phyloP scores from a whole-genome alignment of 2,113 vertebrate genomes.

The Hystrix brachyura region DNA sequence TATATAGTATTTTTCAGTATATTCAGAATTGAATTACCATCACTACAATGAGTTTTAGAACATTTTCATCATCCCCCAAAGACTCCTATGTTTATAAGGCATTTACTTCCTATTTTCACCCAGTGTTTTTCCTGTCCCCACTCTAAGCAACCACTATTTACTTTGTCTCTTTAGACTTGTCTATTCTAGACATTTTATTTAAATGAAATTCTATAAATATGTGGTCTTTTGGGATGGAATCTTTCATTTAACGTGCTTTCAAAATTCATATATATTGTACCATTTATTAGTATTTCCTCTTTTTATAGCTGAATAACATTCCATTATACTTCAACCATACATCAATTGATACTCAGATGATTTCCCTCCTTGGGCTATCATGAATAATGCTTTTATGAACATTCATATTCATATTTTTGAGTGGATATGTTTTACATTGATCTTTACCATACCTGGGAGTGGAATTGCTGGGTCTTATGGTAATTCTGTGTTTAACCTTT shows the following conservation, averaged over 20 bases:
- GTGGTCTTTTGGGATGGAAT: not conserved
- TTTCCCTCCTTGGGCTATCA: not conserved
- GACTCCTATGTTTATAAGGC: not conserved
- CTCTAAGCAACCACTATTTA: not conserved
- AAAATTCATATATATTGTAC: not conserved
- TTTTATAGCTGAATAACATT: not conserved
- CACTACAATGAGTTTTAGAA: not conserved
- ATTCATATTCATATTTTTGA: not conserved
- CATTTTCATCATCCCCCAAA: not conserved
- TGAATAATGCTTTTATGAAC: not conserved
- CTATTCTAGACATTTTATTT: not conserved
- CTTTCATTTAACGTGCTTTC: constrained; percentile 8
- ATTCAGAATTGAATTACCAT: not conserved
- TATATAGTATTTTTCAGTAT: not conserved
- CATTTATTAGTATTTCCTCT: not conserved
- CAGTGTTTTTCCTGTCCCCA: too few species aligned
- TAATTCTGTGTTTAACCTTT: constrained; percentile 28
- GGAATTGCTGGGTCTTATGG: not conserved
- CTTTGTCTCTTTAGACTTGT: not conserved
- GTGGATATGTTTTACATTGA: not conserved
- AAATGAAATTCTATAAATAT: not conserved
- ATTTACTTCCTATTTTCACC: not conserved
- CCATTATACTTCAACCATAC: not conserved
- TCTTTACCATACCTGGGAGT: not conserved
- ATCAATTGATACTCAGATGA: not conserved